Base-by-base conservation (phyloP, 2,113 vertebrate genomes). In the Perccottus glenii region DNA sequence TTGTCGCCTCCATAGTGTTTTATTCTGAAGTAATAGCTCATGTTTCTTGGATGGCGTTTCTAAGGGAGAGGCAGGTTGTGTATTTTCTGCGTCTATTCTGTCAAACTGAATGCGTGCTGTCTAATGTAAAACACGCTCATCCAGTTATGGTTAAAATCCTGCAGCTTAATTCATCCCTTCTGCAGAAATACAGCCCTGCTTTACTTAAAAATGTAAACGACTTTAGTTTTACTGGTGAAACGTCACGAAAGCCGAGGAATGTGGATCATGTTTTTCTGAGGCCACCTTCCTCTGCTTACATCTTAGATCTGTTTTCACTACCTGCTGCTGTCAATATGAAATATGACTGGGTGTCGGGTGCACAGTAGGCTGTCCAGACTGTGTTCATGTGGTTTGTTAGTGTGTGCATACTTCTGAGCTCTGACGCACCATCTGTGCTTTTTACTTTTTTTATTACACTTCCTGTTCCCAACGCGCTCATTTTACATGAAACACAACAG, bases 281-380 rank as follows among this genome's bases (percentile, higher is more conserved):
- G 27, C 77, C 38, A 43, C 9, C 11, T 40, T 64, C 53, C 16
- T 27, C 43, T 70, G 47, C 2, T 64, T 44, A 58, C 52, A 46
- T 65, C 53, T 58, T 12, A 38, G 77, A 57, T 73, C 40, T 40
- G 50, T 55, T 78, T 82, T 75, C 65, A 68, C 33, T 36, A 27
- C 47, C 50, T 66, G 58, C 46, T 36, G 46, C 63, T 72, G 47
- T 64, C 66, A 4, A 5, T 75, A 44, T 82, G 71, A 84, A 64
- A 51, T 75, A 64, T 52, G 6, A 42, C 67, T 9, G 45, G 36
- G 64, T 64, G 71, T 87, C 60, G 59, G 8, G 75, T 73, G 74
- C 73, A 61, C 67, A 61, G 59, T 51, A 62, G 67, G 44, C 11
- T 49, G 14, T 57, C 63, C 43, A 65, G 67, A 63, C 60, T 27